Conservation (phyloP, 2,113 vertebrate genomes). For the Brienomyrus brachyistius region DNA sequence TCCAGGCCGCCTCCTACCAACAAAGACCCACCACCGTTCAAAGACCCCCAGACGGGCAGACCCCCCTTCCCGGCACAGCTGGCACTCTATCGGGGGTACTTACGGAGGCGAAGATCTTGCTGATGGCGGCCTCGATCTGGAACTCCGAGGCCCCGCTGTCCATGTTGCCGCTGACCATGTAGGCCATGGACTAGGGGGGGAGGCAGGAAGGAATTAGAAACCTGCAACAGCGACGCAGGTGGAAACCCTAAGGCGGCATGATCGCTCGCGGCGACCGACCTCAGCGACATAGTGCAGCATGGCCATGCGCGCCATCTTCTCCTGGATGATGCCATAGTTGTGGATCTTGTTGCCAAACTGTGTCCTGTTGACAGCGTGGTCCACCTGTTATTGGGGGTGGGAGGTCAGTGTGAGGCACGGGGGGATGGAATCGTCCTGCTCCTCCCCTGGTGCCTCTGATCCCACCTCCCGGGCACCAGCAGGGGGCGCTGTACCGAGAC, state of each 20-base stretch:
- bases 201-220: not conserved
- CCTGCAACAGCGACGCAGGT: not conserved
- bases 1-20: conserved; percentile 78
- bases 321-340: conserved; percentile 76
- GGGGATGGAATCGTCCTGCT: not conserved
- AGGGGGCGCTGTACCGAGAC: not conserved
- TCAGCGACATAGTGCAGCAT: conserved; percentile 79
- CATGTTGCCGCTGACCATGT: conserved; percentile 71
- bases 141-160: conserved; percentile 57
- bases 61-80: not conserved
- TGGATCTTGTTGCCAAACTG: conserved; percentile 84
- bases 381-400: conserved; percentile 55
- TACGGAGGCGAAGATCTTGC: conserved; percentile 86
- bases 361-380: conserved; percentile 73
- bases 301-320: conserved; percentile 78
- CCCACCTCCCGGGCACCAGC: not conserved
- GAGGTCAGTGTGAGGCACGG: not conserved
- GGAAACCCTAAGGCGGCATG: not conserved
- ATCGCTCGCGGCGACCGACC: conserved; percentile 46
- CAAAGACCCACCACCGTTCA: not conserved
- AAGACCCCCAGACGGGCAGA: not conserved
- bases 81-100: conserved; percentile 36
- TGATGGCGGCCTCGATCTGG: conserved; percentile 71
- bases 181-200: conserved; percentile 76
- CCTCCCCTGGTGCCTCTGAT: not conserved